Conservation (phyloP, 2,888 invertebrate genomes). For the Alloscopus bannaensis region DNA sequence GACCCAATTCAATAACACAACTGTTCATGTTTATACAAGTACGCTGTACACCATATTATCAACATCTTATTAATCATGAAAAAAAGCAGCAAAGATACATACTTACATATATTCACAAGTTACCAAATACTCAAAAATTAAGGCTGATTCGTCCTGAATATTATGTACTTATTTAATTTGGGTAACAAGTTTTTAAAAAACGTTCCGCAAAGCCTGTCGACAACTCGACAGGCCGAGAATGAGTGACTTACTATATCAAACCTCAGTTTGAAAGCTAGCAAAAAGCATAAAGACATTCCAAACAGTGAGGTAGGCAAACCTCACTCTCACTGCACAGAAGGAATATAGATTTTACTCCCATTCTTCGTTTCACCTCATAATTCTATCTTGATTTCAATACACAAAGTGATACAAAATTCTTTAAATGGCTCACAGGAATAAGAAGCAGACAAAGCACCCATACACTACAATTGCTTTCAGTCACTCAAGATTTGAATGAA, state of each 20-base stretch:
- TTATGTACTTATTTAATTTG: no score
- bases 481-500: conserved; percentile 41
- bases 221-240: no score
- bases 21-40: background rate
- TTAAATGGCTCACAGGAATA: conserved; percentile 13
- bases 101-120: no score
- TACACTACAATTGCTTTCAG: conserved; percentile 35
- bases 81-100: no score
- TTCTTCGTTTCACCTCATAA: conserved; percentile 25
- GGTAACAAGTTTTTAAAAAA: no score
- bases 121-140: no score
- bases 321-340: conserved; percentile 16
- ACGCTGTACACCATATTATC: conserved; percentile 8
- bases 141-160: no score
- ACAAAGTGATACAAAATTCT: conserved; percentile 10
- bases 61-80: no score
- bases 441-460: conserved; percentile 10
- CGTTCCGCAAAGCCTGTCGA: no score
- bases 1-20: conserved; percentile 41
- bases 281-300: background rate
- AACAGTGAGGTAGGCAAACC: conserved; percentile 34
- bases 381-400: conserved; percentile 57
- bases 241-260: no score
- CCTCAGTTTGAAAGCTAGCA: conserved; percentile 10
- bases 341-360: conserved; percentile 38